phyloP scores from a whole-genome alignment of 1,140 invertebrate species.

The Argopecten irradians region DNA sequence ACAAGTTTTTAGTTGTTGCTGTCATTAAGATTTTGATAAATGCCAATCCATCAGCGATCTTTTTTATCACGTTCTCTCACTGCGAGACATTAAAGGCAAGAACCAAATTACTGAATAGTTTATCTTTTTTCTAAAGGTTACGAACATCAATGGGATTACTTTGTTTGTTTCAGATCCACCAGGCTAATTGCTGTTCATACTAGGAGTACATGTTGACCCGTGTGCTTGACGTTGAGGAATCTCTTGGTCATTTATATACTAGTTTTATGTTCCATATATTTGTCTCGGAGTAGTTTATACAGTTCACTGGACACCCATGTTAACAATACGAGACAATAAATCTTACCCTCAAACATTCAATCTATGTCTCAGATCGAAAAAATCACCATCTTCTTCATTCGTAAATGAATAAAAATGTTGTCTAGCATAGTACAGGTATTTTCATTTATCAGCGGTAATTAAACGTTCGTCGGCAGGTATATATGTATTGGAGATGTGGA shows the following conservation, averaged over 20 bases:
- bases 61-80: not conserved
- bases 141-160: not conserved
- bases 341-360: not conserved
- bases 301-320: not conserved
- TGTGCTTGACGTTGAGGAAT: not conserved
- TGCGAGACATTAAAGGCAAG: not conserved
- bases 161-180: not conserved
- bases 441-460: not conserved
- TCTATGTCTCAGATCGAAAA: not conserved
- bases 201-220: not conserved
- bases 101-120: not conserved
- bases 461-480: constrained; percentile 10
- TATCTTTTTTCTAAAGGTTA: not conserved
- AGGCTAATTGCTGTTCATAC: not conserved
- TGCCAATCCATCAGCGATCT: not conserved
- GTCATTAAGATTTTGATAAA: not conserved
- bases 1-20: not conserved
- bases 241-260: not conserved
- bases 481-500: not conserved
- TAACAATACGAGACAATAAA: not conserved
- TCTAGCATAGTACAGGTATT: not conserved
- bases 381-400: not conserved
- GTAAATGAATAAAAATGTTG: constrained; percentile 18
- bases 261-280: not conserved
- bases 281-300: not conserved